phyloP scores from a whole-genome alignment of 1,140 invertebrate genomes.

The Penaeus indicus region DNA sequence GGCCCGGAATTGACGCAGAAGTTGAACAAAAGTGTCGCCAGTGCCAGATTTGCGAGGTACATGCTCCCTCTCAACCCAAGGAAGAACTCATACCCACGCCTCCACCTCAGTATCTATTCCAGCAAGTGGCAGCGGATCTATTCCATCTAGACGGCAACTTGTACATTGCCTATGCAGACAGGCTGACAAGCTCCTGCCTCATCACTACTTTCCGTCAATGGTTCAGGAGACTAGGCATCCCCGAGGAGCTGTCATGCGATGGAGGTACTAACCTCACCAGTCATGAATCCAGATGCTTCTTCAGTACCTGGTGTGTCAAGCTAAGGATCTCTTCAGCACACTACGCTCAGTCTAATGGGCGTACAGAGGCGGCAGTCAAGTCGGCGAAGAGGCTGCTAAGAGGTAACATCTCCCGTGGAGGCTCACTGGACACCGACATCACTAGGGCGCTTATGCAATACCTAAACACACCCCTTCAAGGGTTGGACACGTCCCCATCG shows the following conservation, averaged over 20 bases:
- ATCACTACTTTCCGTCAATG: background rate
- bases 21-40: background rate
- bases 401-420: background rate
- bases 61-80: background rate
- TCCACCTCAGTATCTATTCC: background rate
- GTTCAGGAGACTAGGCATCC: background rate
- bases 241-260: background rate
- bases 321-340: background rate
- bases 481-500: background rate
- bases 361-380: background rate
- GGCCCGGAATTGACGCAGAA: background rate
- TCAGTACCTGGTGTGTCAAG: background rate
- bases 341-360: background rate
- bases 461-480: background rate
- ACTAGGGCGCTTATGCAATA: background rate
- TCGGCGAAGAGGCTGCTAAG: background rate
- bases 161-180: background rate
- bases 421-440: background rate
- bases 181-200: background rate
- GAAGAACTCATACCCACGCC: background rate
- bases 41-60: background rate
- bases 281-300: background rate
- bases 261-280: background rate
- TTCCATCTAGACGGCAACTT: background rate
- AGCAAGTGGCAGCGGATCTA: constrained; percentile 9